Conservation (phyloP, 2,888 invertebrate genomes). For the Aromia moschata region DNA sequence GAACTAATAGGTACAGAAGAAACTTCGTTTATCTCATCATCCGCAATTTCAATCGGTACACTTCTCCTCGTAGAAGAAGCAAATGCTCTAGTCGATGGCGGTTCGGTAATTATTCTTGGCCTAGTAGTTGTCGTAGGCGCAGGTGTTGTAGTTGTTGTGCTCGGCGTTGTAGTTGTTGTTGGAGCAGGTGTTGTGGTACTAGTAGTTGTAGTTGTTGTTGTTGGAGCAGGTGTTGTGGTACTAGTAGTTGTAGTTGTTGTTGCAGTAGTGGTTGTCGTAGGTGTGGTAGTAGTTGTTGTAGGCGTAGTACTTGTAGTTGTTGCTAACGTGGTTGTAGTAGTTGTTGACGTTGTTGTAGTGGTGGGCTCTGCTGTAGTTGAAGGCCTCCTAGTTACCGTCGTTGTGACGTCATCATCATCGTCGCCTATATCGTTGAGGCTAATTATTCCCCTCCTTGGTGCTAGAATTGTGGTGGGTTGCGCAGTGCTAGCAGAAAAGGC, state of each 20-base stretch:
- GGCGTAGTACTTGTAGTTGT: not conserved
- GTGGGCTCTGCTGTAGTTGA: not conserved
- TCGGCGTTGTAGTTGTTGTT: slow-evolving; percentile 29
- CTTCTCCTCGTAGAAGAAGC: slow-evolving; percentile 27
- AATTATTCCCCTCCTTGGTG: slow-evolving; percentile 4
- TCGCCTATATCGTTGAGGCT: not conserved
- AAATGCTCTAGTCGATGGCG: slow-evolving; percentile 28
- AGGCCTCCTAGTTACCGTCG: not conserved
- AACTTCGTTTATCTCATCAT: slow-evolving; percentile 18
- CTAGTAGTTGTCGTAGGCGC: slow-evolving; percentile 30
- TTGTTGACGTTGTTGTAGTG: slow-evolving; percentile 1
- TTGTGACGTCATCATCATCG: too few relatives aligned
- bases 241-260: slow-evolving; percentile 5
- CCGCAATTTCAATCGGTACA: slow-evolving; percentile 22
- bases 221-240: slow-evolving; percentile 44
- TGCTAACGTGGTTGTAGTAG: not conserved
- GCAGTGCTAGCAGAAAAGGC: slow-evolving; percentile 12
- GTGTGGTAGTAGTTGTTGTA: not conserved
- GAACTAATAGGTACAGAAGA: slow-evolving; percentile 24
- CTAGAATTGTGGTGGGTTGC: slow-evolving; percentile 18
- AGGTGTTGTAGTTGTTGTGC: slow-evolving; percentile 33
- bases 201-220: slow-evolving; percentile 31
- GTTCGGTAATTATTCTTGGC: slow-evolving; percentile 32
- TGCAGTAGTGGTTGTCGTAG: slow-evolving; percentile 17
- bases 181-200: slow-evolving; percentile 19